Percentiles rank a stretch among this genome's conserved stretches.
Conservation (phyloP, 1,140 invertebrate genomes). For the Homarus americanus region DNA sequence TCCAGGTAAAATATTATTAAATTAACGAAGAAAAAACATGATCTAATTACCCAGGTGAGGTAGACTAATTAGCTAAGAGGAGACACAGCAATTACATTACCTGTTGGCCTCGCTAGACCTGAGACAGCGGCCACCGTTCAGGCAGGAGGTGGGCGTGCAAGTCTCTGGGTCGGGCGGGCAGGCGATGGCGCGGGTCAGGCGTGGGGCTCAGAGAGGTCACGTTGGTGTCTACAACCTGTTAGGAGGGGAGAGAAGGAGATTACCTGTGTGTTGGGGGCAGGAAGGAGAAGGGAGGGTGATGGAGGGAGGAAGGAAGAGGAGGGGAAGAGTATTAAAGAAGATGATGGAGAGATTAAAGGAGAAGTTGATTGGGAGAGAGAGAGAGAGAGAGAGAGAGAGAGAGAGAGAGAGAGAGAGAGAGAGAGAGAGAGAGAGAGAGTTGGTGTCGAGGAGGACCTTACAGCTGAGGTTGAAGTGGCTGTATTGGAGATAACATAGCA, state of each 20-base stretch:
- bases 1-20: too few relatives aligned
- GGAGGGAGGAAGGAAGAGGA: background rate
- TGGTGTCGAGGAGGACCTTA: too few relatives aligned
- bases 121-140: constrained; percentile 49
- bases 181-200: constrained; percentile 30
- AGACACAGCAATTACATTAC: background rate
- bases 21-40: too few relatives aligned
- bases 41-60: too few relatives aligned
- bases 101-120: background rate
- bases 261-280: background rate
- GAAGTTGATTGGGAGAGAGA: background rate
- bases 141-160: constrained; percentile 33
- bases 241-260: background rate
- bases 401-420: constrained; percentile 25
- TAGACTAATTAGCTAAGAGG: too few relatives aligned
- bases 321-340: background rate
- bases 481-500: too few relatives aligned
- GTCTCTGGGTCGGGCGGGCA: constrained; percentile 21
- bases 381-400: constrained; percentile 22
- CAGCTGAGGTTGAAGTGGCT: too few relatives aligned
- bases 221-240: constrained; percentile 52
- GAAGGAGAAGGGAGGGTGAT: background rate
- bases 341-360: background rate
- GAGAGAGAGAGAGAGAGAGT: constrained; percentile 22
- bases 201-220: constrained; percentile 45